These are phyloP conservation scores for Caenorhabditis briggsae DNA, from an alignment of 1,140 invertebrate genomes.

Conservation along the genomic window DNA sequence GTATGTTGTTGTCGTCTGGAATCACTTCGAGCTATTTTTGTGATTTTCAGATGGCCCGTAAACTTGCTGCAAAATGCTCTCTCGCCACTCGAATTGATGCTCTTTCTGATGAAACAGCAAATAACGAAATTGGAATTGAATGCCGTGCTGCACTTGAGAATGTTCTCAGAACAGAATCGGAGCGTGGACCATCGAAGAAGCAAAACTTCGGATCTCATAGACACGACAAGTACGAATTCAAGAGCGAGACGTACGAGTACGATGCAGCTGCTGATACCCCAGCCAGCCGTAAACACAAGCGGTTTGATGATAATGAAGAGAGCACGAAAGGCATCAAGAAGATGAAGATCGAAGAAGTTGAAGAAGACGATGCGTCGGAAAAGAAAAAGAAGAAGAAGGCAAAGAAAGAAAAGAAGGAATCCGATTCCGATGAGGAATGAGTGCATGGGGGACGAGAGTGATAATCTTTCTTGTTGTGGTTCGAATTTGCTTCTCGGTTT, in stretches of 20 bases:
- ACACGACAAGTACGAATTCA: slow-evolving; percentile 73
- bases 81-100: slow-evolving; percentile 94
- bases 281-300: slow-evolving; percentile 65
- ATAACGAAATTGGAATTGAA: slow-evolving; percentile 70
- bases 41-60: slow-evolving; percentile 87
- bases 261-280: slow-evolving; percentile 68
- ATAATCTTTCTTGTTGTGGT: slow-evolving; percentile 42
- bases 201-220: slow-evolving; percentile 50
- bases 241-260: slow-evolving; percentile 74
- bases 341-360: slow-evolving; percentile 57
- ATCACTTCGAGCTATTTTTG: not conserved
- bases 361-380: slow-evolving; percentile 14
- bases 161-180: slow-evolving; percentile 71
- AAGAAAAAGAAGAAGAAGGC: slow-evolving; percentile 56
- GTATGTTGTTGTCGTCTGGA: slow-evolving; percentile 70
- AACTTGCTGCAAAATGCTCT: slow-evolving; percentile 94
- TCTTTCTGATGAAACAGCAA: slow-evolving; percentile 84
- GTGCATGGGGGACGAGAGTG: slow-evolving; percentile 7
- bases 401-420: slow-evolving; percentile 26
- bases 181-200: slow-evolving; percentile 68
- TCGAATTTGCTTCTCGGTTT: not conserved
- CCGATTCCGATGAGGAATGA: slow-evolving; percentile 40
- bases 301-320: slow-evolving; percentile 65
- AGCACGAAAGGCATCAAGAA: slow-evolving; percentile 55
- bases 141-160: slow-evolving; percentile 71